Evolutionary conservation across 2,797 vertebrate genomes (phyloP), one percentile per base, ranked within the genome.

Genomic region (Sphenopsis melanotis): DNA sequence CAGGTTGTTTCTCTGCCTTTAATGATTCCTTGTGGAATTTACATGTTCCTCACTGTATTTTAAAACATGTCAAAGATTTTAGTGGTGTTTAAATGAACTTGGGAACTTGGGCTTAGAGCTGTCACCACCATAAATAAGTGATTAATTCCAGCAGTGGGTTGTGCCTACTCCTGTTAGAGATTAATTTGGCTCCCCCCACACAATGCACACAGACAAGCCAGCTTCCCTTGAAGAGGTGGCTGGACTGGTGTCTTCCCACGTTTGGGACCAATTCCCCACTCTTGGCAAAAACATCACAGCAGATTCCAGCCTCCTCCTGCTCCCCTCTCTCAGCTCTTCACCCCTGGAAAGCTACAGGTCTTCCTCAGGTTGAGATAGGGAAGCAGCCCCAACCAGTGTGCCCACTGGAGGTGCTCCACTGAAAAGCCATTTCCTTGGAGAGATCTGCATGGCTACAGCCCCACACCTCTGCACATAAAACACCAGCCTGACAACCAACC

Each of bases 51-150:
- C 2, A 0, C 74, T 84, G 24, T 77, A 74, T 85, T 94, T 87
- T 70, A 84, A 89, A 94, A 83, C 4, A 6, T 32, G 60, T 55
- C 78, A 95, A 69, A 3, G 3, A 80, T 57, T 80, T 85, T 44
- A 95, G 63, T 32, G 39, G 60, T 94, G 66, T 79, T 92, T 93
- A 95, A 94, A 85, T 47, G 76, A 95, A 85, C 66, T 83, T 23
- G 4, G 56, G 63, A 84, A 75, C 64, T 77, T 4, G 0, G 39
- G 49, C 66, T 89, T 83, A 90, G 92, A 93, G 39, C 68, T 90
- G 90, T 93, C 90, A 65, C 64, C 32, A 39, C n/a, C 53, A 77
- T 24, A 93, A 92, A 37, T 29, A 85, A 89, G 39, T 77, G 86
- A 89, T 21, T 77, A 64, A 92, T 74, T 83, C 52, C 60, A 77